phyloP scores from a whole-genome alignment of 2,113 vertebrate genomes.

The Pitta sordida region DNA sequence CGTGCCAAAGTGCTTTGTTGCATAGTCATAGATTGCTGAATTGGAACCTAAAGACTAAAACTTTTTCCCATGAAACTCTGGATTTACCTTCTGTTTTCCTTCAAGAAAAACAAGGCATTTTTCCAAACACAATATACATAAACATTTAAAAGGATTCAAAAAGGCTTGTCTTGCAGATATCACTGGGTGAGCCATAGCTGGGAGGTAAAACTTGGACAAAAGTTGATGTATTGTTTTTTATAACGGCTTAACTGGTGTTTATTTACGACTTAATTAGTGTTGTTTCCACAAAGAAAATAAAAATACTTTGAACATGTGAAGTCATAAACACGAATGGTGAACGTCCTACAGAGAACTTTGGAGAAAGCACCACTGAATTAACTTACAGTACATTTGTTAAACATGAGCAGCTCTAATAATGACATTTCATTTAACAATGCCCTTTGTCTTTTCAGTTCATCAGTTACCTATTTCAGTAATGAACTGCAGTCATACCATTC shows the following conservation, averaged over 20 bases:
- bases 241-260: neutral
- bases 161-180: neutral
- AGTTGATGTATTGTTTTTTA: neutral
- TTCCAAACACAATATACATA: neutral
- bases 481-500: constrained; percentile 83
- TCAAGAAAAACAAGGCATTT: neutral
- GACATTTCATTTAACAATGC: constrained; percentile 88
- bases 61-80: neutral
- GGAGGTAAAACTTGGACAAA: neutral
- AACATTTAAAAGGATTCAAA: neutral
- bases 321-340: constrained; percentile 45
- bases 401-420: constrained; percentile 85
- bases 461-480: constrained; percentile 86
- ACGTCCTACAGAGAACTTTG: constrained; percentile 74
- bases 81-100: neutral
- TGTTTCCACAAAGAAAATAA: constrained; percentile 36
- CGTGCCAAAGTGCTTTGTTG: constrained; percentile 37
- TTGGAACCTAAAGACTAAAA: neutral
- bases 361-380: constrained; percentile 80
- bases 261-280: neutral
- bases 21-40: neutral
- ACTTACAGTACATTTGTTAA: constrained; percentile 86
- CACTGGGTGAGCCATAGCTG: neutral
- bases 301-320: constrained; percentile 24
- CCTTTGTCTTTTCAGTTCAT: constrained; percentile 87